Percentiles rank a stretch among this genome's conserved stretches.
phyloP scores from a whole-genome alignment of 2,113 vertebrate species.

The Phylloscopus whistleri region DNA sequence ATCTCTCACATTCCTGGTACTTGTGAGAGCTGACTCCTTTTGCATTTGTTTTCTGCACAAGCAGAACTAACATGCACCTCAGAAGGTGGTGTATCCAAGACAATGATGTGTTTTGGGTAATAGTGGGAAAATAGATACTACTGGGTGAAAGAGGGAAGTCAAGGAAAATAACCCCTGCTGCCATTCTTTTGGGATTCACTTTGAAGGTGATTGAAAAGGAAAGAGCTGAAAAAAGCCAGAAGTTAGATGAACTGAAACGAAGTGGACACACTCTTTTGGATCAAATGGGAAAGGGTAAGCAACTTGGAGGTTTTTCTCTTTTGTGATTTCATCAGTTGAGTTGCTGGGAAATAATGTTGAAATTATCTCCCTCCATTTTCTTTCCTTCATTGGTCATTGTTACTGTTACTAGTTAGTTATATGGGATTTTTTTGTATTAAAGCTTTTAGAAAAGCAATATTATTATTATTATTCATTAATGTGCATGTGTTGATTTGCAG shows the following conservation, averaged over 20 bases:
- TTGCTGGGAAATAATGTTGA: not conserved
- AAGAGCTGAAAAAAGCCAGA: conserved; percentile 70
- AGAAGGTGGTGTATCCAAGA: not conserved
- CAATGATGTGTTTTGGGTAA: not conserved
- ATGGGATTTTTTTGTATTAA: not conserved
- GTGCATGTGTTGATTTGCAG: not conserved
- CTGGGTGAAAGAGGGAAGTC: not conserved
- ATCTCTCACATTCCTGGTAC: not conserved
- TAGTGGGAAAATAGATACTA: not conserved
- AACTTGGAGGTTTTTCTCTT: not conserved
- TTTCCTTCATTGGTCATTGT: not conserved
- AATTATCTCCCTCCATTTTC: not conserved
- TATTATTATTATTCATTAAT: not conserved
- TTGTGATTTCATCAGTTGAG: not conserved
- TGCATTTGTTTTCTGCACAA: not conserved
- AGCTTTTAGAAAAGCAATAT: not conserved
- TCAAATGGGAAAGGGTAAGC: conserved; percentile 85
- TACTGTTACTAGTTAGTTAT: not conserved
- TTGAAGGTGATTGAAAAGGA: conserved; percentile 81
- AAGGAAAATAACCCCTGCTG: not conserved
- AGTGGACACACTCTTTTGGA: conserved; percentile 79
- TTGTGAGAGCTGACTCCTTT: not conserved
- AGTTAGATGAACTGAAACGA: conserved; percentile 72
- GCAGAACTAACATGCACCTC: not conserved
- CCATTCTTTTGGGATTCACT: not conserved